Evolutionary conservation across 2,888 invertebrate genomes (phyloP), one percentile per base, ranked within the genome.

Genomic region (Hydropsyche betteni): DNA sequence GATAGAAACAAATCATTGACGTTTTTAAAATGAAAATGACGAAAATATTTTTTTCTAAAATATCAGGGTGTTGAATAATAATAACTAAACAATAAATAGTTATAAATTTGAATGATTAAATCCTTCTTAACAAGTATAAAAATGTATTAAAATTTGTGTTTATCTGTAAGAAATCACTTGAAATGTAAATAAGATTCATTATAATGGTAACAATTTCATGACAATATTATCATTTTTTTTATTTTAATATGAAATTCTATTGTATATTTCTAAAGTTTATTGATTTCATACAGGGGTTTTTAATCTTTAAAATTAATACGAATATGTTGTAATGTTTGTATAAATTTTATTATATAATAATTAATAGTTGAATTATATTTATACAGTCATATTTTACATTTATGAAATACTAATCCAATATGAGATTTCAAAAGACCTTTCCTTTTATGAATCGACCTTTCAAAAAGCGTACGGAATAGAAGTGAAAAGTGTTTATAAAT

Each of bases 1-100:
- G 6, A 64, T 77, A 14, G 78, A 78, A 72, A 78, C 76, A 12
- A 68, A 61, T 61, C 76, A 76, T n/a, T 76, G 52, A 70, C 33
- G 7, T 34, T 24, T 36, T 55, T 16, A 53, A 10, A 10, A 36
- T 36, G 5, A 64, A 12, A 12, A 33, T 16, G 10, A 14, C 61
- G 51, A n/a, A 24, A 58, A 24, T 58, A 58, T 12, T 58, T 58
- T 24, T 64, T 36, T 64, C 33, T 69, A 52, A 73, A 64, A 24
- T 16, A 73, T 64, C 61, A 64, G 73, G 64, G 61, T 73, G 64
- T 73, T 61, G 16, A 61, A 68, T 68, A 64, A 16, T 33, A 69
- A 71, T 71, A 53, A 55, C 53, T 71, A 33, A 24, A 58, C 44
- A 44, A 44, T 44, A 44, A 44, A 44, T 44, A 44, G 44, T 44